A percentile compares a stretch with the other conserved stretches of the same genome.
These are phyloP conservation scores for Heliocidaris tuberculata DNA, from an alignment of 35 echinoderm and acorn worm genomes.

Conservation along the genomic window DNA sequence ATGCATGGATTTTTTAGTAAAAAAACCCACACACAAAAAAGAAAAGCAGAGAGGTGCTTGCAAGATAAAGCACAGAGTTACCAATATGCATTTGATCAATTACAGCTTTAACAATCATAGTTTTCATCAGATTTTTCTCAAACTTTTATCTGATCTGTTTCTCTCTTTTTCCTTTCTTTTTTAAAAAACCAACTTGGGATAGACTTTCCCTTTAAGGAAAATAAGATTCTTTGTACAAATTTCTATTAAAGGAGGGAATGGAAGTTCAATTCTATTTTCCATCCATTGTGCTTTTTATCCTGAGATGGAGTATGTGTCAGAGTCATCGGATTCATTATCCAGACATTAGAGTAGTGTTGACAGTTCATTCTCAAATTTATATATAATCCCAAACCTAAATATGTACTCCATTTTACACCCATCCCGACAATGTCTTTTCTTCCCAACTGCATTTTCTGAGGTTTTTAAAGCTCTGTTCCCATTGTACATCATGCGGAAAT, in stretches of 20 bases:
- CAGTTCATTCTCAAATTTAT: background rate
- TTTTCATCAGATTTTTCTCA: too few relatives aligned
- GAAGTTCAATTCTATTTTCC: background rate
- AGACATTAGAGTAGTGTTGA: background rate
- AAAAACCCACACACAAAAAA: too few relatives aligned
- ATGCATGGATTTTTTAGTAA: too few relatives aligned
- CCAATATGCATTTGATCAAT: too few relatives aligned
- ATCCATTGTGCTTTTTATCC: background rate
- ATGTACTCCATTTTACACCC: background rate
- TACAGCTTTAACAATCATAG: too few relatives aligned
- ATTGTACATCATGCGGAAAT: background rate
- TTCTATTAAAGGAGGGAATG: background rate
- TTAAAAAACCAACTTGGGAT: too few relatives aligned
- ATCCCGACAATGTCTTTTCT: background rate
- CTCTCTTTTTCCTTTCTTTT: too few relatives aligned
- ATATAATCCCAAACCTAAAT: background rate
- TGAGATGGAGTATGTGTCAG: background rate
- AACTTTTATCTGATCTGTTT: too few relatives aligned
- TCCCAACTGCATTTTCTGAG: background rate
- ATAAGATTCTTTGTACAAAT: background rate
- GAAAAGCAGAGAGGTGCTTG: too few relatives aligned
- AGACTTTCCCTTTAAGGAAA: background rate
- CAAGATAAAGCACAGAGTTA: too few relatives aligned
- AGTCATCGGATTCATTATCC: constrained; percentile 2
- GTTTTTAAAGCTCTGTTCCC: background rate